These are phyloP conservation scores for Bubo blakistoni DNA, from an alignment of 2,113 vertebrate species.

Conservation along the genomic window DNA sequence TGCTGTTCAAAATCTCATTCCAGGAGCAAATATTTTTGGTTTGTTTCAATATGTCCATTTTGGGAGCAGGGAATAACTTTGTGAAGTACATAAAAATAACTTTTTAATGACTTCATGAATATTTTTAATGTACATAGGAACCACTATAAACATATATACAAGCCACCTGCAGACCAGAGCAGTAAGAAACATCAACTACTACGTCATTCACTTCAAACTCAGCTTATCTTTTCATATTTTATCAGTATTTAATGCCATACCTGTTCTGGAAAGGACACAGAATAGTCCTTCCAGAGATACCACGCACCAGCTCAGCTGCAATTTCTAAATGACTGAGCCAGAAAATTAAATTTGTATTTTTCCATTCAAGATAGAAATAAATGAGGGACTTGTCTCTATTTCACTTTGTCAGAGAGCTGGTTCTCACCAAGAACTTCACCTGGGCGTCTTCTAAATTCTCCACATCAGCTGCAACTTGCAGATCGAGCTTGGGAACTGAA, in stretches of 20 bases:
- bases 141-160: neutral
- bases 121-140: neutral
- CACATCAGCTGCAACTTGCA: neutral
- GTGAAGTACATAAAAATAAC: neutral
- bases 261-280: neutral
- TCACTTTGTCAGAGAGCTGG: neutral
- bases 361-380: neutral
- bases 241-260: neutral
- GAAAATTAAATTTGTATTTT: constrained; percentile 39
- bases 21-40: neutral
- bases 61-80: neutral
- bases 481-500: neutral
- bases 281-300: neutral
- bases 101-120: neutral
- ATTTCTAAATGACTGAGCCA: constrained; percentile 27
- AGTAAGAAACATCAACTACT: neutral
- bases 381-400: neutral
- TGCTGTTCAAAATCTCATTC: neutral
- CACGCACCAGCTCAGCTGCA: neutral
- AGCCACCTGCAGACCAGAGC: neutral
- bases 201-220: neutral
- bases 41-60: neutral
- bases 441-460: neutral
- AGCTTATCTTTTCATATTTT: neutral
- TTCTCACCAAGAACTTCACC: neutral